Base-by-base conservation (phyloP, 2,888 invertebrate genomes). In the Cerastis rubricosa region DNA sequence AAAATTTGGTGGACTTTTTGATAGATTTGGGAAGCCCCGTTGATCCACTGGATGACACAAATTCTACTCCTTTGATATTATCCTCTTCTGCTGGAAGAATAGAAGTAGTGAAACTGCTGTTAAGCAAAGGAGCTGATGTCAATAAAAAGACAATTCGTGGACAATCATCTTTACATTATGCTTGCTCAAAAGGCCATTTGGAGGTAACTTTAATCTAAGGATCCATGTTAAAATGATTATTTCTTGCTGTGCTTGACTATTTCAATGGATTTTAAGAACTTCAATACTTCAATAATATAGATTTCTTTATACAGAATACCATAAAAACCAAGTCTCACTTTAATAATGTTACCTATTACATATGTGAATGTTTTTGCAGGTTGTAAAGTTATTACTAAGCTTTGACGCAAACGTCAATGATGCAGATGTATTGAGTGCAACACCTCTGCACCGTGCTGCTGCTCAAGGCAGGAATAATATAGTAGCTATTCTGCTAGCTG, bases 141-240 rank as follows among this genome's bases (percentile, higher is more conserved):
- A 98, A 98, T 94, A 97, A 98, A 69, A 97, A 97, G 89, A 98
- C 98, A 73, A 94, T 93, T 79, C 97, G 98, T 77, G 98, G 98
- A 0, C 98, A 99, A 93, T 98, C 98, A 57, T 97, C 98, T 14
- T 93, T 99, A 71, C 98, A 98, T 91, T 99, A 99, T 96, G 98
- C 98, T 63, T 98, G 98, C 80, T 99, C 99, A 0, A 99, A 99
- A 95, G 98, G 98, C 78, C 98, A 98, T 97, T 94, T 97, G 87
- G 97, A 98, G 94, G 98, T 98, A 89, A 63, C 43, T 25, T 14
- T 22, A 45, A 80, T 65, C 12, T 40, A n/a, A 25, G 0, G 6
- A 22, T 40, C 54, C 3, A n/a, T 47, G 65, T 40, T 35, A 5
- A 40, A 35, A 35, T 35, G n/a, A 63, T 25, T 29, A n/a, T 57